Evolutionary conservation across 2,113 vertebrate species (phyloP), one percentile per base, ranked within the genome.

Genomic region (Fulmarus glacialis): DNA sequence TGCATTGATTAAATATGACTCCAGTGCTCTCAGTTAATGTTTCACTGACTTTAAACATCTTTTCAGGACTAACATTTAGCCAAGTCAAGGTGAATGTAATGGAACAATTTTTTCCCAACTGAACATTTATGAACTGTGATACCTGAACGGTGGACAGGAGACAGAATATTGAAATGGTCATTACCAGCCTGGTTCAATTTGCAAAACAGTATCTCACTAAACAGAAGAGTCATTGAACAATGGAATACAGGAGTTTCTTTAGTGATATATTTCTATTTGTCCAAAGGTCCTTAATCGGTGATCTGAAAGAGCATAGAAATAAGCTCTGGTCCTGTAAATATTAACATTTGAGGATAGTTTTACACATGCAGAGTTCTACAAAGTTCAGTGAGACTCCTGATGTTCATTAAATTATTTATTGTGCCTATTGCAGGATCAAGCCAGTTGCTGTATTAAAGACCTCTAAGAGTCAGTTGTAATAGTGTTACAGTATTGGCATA

Each of bases 1-100:
- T 87, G 22, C 86, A n/a, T 32, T 87, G 89, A 94, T 95, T 92
- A 96, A 97, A 94, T 85, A 85, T 92, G 87, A 93, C 96, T 94
- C 84, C 93, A 38, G 47, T 48, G 55, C 63, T 93, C 84, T 97
- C 93, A 96, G 93, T 81, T 97, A 96, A 56, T 62, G 92, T 95
- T 87, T 92, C 82, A 84, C 72, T 94, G 71, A 79, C 77, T 95
- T 95, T 93, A 93, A 92, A 82, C 66, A 45, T 78, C 70, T 89
- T 79, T 56, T 55, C 18, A 78, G 45, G 82, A 93, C 72, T 96
- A 95, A 77, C 58, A 88, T 85, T 93, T 88, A 95, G 66, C 32
- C 52, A 90, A 95, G 71, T 60, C 92, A 94, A 88, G 71, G 55
- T 86, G 71, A 95, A 91, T 48, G 78, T 64, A 91, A 89, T 16